Base-by-base conservation (phyloP, 64 coral and sea anemone genomes). In the Montipora foliosa region DNA sequence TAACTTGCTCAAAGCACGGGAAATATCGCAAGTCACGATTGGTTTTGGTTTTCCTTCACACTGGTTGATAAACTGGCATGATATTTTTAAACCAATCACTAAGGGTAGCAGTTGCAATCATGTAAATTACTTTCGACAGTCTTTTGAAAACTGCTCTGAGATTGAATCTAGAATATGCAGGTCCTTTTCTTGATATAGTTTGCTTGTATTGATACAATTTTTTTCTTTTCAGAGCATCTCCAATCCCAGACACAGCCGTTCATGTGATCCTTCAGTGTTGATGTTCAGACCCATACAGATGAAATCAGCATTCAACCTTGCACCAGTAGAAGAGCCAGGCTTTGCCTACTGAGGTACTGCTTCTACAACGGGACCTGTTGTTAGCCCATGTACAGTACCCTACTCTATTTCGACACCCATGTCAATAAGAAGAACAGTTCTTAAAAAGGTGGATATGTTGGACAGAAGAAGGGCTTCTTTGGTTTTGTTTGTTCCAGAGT, bases 301-400 rank as follows among this genome's bases (percentile, higher is more conserved):
- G 51, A 97, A 92, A 47, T 44, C 89, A 48, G 64, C 93, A 9
- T 92, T 97, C 69, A 95, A 87, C 82, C 89, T 97, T 73, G 93
- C 96, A 79, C 96, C 96, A 59, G 96, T 97, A 9, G 96, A 97
- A 84, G 96, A 97, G 92, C 96, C 96, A 49, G 89, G 96, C 49
- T 92, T 91, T 84, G 96, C 87, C 44, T 98, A 95, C 75, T 98
- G 45, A 95, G 9, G 12, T 62, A 21, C 44, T 44, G 17, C 11
- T 16, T 10, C 16, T 10, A 44, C 17, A 5, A 0, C 2, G 6
- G 12, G 7, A 69, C 22, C 44, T 45, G 8, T 71, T 72, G 66
- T 72, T 24, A 37, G 37, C 44, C 8, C 2, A 69, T 49, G 82
- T 50, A 71, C 47, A 71, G 10, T 20, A 22, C 46, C 17, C 6